Evolutionary conservation across 2,113 vertebrate genomes (phyloP), one percentile per base, ranked within the genome.

Genomic region (Calidris pygmaea): DNA sequence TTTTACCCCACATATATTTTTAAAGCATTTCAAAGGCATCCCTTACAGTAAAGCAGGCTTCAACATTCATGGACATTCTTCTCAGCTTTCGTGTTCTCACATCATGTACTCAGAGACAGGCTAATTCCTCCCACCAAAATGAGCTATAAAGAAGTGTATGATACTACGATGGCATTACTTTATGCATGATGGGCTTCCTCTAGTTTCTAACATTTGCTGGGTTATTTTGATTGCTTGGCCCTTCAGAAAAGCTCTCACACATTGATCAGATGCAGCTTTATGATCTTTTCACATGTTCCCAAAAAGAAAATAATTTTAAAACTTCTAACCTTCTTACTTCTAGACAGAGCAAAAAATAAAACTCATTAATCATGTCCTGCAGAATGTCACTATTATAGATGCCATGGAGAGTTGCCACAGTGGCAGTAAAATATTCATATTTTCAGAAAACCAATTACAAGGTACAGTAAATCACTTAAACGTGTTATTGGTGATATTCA

Each of bases 331-430:
- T 62, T 91, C 87, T 96, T 94, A 83, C 50, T 96, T 97, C 76
- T 65, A 93, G 72, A 89, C 55, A 95, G 85, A 96, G 72, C 43
- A 67, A 93, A 94, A 96, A 94, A 78, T 93, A 94, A 96, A 97
- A 77, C 52, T 93, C 95, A 97, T 98, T 97, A 97, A 96, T 98
- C 97, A 95, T 66, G 77, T 96, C 92, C 85, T 94, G 58, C 43
- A 93, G 73, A 96, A 96, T 93, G 93, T 96, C 96, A 93, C 97
- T 97, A 97, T 98, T 98, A 98, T 96, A 95, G 96, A 98, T 97
- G 95, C 92, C 85, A 59, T 93, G 93, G 95, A 96, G 96, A 97
- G 85, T 96, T 97, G 73, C 94, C 89, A 97, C 87, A 98, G 97
- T 97, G 97, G 96, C 95, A 97, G 78, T 98, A 94, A 98, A 98